phyloP scores from a whole-genome alignment of 2,113 vertebrate species.

The Toxotes chatareus region DNA sequence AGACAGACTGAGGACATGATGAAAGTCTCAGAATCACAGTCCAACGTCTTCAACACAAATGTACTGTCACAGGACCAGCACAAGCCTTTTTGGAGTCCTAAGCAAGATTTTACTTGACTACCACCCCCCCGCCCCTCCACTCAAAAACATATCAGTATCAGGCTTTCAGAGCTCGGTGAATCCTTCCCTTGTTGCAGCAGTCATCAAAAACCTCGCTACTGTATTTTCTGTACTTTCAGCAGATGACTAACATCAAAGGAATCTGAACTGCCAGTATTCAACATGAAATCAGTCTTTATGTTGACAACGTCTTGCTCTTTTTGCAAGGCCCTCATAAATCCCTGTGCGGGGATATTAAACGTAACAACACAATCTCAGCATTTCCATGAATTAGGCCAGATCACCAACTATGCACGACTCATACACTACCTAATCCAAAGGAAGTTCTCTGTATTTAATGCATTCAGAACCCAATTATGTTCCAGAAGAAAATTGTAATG shows the following conservation, averaged over 20 bases:
- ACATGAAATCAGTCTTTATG: slow-evolving; percentile 44
- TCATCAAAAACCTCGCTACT: slow-evolving; percentile 21
- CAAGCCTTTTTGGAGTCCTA: slow-evolving; percentile 1
- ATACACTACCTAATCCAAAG: not conserved
- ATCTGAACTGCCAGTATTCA: slow-evolving; percentile 12
- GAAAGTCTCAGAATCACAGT: slow-evolving; percentile 20
- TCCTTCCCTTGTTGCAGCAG: slow-evolving; percentile 6
- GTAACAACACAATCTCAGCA: not conserved
- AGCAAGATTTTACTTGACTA: slow-evolving; percentile 12
- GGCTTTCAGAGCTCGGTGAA: slow-evolving; percentile 10
- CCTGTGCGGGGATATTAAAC: slow-evolving; percentile 26
- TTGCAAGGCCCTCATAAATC: slow-evolving; percentile 27
- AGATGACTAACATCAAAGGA: slow-evolving; percentile 41
- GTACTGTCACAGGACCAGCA: not conserved
- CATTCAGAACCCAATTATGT: no score
- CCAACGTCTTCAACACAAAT: slow-evolving; percentile 4
- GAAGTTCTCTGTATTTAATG: slow-evolving; percentile 4
- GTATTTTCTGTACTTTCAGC: slow-evolving; percentile 21
- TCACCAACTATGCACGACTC: not conserved
- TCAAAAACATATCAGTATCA: slow-evolving; percentile 6
- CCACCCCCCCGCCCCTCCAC: not conserved
- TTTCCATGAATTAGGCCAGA: slow-evolving; percentile 7
- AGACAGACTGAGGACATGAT: slow-evolving; percentile 25
- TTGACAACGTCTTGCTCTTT: slow-evolving; percentile 36
- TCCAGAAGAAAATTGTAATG: no score